phyloP scores from a whole-genome alignment of 2,797 vertebrate species.

The Trichosurus vulpecula region DNA sequence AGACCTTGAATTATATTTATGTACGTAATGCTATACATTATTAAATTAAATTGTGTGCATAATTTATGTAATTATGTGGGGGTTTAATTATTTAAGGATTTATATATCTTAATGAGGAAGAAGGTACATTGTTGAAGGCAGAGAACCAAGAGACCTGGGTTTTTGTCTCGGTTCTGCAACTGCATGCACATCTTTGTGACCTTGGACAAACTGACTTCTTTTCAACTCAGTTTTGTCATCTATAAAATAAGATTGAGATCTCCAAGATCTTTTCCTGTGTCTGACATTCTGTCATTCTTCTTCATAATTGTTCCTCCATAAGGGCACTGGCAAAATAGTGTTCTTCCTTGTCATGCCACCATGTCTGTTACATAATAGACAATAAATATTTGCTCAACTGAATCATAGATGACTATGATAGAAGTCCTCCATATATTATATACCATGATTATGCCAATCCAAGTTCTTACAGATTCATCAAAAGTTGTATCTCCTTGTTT shows the following conservation, averaged over 20 bases:
- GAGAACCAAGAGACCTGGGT: not conserved
- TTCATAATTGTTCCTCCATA: not conserved
- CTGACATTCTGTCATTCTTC: not conserved
- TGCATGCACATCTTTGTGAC: not conserved
- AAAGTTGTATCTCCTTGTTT: slow-evolving; percentile 39
- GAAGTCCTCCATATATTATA: not conserved
- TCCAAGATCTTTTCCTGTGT: not conserved
- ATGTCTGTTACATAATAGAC: not conserved
- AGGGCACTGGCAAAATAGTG: not conserved
- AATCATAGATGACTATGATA: not conserved
- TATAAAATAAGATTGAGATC: not conserved
- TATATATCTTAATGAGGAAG: not conserved
- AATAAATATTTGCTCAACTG: not conserved
- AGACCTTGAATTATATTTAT: not conserved
- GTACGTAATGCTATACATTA: not conserved
- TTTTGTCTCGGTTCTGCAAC: not conserved
- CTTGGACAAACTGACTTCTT: not conserved
- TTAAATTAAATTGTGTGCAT: not conserved
- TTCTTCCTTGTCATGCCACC: not conserved
- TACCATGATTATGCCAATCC: slow-evolving; percentile 16
- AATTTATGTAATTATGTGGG: not conserved
- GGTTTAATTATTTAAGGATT: not conserved
- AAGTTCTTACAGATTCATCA: not conserved
- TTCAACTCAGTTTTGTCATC: not conserved
- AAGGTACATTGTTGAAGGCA: not conserved